Conservation (phyloP, 1,140 invertebrate genomes). For the Oedothorax gibbosus region DNA sequence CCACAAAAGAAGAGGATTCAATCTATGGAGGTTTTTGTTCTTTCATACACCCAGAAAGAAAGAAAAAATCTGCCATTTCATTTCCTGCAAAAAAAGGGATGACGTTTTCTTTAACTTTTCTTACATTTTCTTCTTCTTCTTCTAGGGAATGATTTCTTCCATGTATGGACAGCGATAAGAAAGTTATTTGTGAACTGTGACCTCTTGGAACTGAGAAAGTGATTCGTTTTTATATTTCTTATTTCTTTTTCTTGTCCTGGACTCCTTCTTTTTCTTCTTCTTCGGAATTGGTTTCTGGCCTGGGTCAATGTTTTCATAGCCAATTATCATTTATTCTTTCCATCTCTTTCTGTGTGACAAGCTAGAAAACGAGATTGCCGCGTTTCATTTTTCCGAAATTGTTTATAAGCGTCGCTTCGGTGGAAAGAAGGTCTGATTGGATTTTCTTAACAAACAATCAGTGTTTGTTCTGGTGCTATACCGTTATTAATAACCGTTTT, state of each 20-base stretch:
- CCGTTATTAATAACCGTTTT: too few species aligned
- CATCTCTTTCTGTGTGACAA: background rate
- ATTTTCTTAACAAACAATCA: too few species aligned
- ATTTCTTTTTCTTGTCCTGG: background rate
- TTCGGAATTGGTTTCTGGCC: conserved; percentile 29
- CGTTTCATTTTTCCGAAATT: too few species aligned
- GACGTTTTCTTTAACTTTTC: background rate
- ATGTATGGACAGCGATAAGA: conserved; percentile 35
- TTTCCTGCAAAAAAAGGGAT: conserved; percentile 1
- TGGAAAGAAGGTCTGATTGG: too few species aligned
- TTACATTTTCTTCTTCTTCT: background rate
- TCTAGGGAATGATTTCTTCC: conserved; percentile 4
- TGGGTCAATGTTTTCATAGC: conserved; percentile 40
- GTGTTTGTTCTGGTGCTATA: too few species aligned
- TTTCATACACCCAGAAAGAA: too few species aligned
- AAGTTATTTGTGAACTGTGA: conserved; percentile 46
- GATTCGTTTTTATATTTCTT: background rate
- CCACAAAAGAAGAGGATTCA: too few species aligned
- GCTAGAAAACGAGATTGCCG: too few species aligned
- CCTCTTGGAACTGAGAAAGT: background rate
- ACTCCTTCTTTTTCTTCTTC: background rate
- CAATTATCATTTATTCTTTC: conserved; percentile 26
- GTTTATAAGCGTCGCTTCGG: too few species aligned
- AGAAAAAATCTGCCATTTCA: conserved; percentile 20
- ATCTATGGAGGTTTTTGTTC: too few species aligned